Evolutionary conservation across 2,888 invertebrate genomes (phyloP).

Genomic region (Drosophila putrida): DNA sequence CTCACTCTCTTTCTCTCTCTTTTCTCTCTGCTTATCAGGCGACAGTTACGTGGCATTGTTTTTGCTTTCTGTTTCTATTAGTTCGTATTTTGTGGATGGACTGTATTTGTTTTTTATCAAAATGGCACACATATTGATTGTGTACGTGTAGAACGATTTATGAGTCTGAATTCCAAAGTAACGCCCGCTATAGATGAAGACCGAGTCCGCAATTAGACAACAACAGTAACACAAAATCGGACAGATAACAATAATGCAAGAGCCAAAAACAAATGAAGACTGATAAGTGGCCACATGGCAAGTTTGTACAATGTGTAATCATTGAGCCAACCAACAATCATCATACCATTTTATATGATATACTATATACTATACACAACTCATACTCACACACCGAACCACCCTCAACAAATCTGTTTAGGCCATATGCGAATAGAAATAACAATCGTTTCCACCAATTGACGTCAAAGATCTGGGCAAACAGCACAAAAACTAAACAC

Average conservation of each 20-base stretch:
- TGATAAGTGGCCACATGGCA: constrained; percentile 49
- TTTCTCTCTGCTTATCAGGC: constrained; percentile 43
- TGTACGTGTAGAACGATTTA: constrained; percentile 44
- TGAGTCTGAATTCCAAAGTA: constrained; percentile 36
- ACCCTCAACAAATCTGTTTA: constrained; percentile 37
- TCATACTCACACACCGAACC: constrained; percentile 26
- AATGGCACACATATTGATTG: constrained; percentile 68
- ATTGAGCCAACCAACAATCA: background rate
- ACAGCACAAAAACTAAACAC: constrained; percentile 23
- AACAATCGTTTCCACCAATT: constrained; percentile 47
- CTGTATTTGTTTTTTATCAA: constrained; percentile 59
- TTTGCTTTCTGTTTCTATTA: constrained; percentile 10
- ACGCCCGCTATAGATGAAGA: constrained; percentile 27
- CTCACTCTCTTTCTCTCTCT: no score
- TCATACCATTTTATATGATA: background rate
- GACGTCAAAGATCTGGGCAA: constrained; percentile 52
- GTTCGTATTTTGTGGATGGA: background rate
- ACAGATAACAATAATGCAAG: constrained; percentile 28
- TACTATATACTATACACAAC: background rate
- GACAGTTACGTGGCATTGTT: constrained; percentile 14
- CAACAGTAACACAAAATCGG: constrained; percentile 14
- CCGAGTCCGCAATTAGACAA: constrained; percentile 50
- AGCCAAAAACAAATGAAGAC: constrained; percentile 19
- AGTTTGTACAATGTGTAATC: constrained; percentile 12
- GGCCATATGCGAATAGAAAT: constrained; percentile 48